phyloP scores from a whole-genome alignment of 1,140 invertebrate species.

The Heliothis virescens region DNA sequence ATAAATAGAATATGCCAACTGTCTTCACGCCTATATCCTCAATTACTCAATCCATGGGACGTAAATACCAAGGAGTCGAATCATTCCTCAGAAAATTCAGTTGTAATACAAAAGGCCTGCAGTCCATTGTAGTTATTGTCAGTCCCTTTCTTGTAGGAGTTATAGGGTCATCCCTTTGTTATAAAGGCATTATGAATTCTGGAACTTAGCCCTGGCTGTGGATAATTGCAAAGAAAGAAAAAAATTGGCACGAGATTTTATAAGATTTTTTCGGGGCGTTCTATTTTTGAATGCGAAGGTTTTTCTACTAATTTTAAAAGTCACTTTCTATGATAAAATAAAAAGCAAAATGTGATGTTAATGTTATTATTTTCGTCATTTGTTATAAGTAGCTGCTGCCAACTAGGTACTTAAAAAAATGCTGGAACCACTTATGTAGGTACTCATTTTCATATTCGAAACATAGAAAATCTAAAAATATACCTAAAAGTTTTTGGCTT shows the following conservation, averaged over 20 bases:
- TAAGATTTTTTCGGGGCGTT: not conserved
- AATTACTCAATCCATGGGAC: too few relatives aligned
- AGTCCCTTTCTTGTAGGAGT: conserved; percentile 17
- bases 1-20: too few relatives aligned
- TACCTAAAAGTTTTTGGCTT: too few relatives aligned
- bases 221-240: conserved; percentile 15
- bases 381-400: too few relatives aligned
- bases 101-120: conserved; percentile 42
- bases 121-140: conserved; percentile 40
- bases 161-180: conserved; percentile 45
- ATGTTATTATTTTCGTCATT: too few relatives aligned
- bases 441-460: too few relatives aligned
- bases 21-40: too few relatives aligned
- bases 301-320: not conserved
- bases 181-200: conserved; percentile 26
- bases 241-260: not conserved
- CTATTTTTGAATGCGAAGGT: not conserved
- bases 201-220: conserved; percentile 27
- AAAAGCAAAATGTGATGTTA: too few relatives aligned
- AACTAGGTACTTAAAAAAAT: too few relatives aligned
- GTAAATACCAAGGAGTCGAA: not conserved
- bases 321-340: too few relatives aligned
- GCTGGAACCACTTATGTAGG: too few relatives aligned
- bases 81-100: conserved; percentile 35
- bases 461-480: too few relatives aligned